Evolutionary conservation across 2,113 vertebrate genomes (phyloP).

Genomic region (Rhea americana): DNA sequence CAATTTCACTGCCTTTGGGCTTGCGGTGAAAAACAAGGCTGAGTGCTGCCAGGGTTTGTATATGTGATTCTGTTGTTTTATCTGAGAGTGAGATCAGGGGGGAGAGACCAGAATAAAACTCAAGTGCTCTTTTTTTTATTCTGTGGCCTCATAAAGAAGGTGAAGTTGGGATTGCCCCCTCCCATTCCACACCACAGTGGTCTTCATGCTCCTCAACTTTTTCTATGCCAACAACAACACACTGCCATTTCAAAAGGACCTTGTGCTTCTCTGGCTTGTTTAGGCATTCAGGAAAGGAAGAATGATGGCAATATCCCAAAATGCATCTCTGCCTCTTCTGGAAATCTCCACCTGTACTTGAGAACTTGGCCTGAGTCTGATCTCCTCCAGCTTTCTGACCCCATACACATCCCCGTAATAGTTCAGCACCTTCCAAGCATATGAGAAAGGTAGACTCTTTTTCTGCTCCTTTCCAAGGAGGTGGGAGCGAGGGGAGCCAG

Average conservation of each 20-base stretch:
- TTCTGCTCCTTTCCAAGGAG: background rate
- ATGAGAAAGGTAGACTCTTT: background rate
- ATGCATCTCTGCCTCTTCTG: rapidly evolving
- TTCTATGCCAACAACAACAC: background rate
- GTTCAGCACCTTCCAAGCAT: background rate
- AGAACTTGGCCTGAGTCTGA: background rate
- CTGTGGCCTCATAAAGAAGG: background rate
- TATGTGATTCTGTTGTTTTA: background rate
- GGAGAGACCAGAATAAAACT: background rate
- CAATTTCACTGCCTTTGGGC: constrained; percentile 34
- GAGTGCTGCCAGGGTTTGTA: background rate
- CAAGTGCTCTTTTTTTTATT: background rate
- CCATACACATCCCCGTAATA: background rate
- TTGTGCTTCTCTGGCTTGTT: background rate
- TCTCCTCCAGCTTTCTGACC: background rate
- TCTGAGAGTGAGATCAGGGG: background rate
- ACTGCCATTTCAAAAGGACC: background rate
- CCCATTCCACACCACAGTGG: background rate
- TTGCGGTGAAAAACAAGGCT: constrained; percentile 26
- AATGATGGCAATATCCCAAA: background rate
- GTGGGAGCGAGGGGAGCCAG: no score
- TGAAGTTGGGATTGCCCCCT: background rate
- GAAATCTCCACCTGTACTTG: background rate
- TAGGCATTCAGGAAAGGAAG: background rate
- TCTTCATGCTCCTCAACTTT: background rate